Evolutionary conservation across 2,888 invertebrate species (phyloP), one percentile per base, ranked within the genome.

Genomic region (Girardia tigrina): DNA sequence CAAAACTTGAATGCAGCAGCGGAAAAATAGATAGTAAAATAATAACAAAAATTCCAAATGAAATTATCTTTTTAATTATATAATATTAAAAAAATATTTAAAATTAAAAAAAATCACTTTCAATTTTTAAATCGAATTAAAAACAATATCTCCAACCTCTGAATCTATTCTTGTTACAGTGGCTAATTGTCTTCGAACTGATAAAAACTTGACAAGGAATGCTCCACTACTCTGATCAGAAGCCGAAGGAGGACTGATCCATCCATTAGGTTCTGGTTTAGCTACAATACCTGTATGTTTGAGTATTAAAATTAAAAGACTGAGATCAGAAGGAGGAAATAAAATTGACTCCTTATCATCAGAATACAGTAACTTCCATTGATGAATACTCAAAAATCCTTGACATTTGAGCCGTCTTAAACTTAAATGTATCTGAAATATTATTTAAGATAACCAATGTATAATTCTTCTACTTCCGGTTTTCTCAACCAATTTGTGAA

Each of bases 191-290:
- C 28, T 77, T 69, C 77, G 77, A 26, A 80, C 76, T 70, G 79
- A 78, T 70, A 80, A 79, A 42, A 82, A 75, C 16, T 82, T 78
- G 23, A 80, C 81, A 4, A 82, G 78, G 77, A 82, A 81, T 0
- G 82, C 82, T 28, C 81, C 80, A 0, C 81, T 78, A 36, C 81
- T 80, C 28, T 77, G 78, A 76, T 83, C 83, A 0, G 77, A 78
- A 4, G 78, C 77, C 6, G 79, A 78, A 0, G 83, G 82, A 2
- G 78, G 73, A 26, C 78, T 78, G 28, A 78, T 72, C 83, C 83
- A 83, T 20, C 82, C 82, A 76, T 80, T 79, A 0, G 83, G 83
- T 75, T 82, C 82, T 26, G 83, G 82, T 2, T 82, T 80, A 72
- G 80, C 79, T 16, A 82, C 78, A 77, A 81, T 81, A 75, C 82